Evolutionary conservation across 2,113 vertebrate genomes (phyloP).

Genomic region (Cercopithecus mona): DNA sequence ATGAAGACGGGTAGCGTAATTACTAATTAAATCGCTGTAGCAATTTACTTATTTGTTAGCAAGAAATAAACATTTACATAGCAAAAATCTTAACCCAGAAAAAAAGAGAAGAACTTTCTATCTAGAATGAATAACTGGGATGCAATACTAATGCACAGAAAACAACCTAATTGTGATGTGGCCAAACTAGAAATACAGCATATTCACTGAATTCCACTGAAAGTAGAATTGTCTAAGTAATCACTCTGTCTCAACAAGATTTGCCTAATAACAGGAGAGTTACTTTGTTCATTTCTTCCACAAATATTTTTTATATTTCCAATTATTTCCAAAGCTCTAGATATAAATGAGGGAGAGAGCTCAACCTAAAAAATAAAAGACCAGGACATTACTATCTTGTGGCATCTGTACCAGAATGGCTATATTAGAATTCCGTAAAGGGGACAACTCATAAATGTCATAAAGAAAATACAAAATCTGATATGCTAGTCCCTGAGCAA

Average conservation of each 20-base stretch:
- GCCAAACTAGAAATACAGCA: not conserved
- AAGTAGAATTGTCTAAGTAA: not conserved
- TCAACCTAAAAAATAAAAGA: not conserved
- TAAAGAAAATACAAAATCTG: not conserved
- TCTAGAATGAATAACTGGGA: not conserved
- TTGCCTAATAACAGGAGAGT: not conserved
- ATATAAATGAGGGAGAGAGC: not conserved
- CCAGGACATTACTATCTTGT: not conserved
- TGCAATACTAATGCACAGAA: not conserved
- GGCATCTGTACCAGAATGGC: not conserved
- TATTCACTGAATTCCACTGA: not conserved
- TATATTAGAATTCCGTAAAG: not conserved
- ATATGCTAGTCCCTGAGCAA: not conserved
- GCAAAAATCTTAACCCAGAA: not conserved
- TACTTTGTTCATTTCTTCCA: not conserved
- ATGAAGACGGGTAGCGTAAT: conserved; percentile 8
- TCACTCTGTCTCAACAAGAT: not conserved
- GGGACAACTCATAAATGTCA: not conserved
- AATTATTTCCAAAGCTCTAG: not conserved
- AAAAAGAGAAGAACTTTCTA: not conserved
- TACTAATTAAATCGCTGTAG: not conserved
- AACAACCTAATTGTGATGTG: not conserved
- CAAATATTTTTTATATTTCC: not conserved
- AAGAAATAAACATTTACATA: not conserved
- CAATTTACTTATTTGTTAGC: not conserved